A percentile compares a stretch with the other conserved stretches of the same genome.
Evolutionary conservation across 2,113 vertebrate species (phyloP).

Genomic region (Kryptolebias marmoratus): DNA sequence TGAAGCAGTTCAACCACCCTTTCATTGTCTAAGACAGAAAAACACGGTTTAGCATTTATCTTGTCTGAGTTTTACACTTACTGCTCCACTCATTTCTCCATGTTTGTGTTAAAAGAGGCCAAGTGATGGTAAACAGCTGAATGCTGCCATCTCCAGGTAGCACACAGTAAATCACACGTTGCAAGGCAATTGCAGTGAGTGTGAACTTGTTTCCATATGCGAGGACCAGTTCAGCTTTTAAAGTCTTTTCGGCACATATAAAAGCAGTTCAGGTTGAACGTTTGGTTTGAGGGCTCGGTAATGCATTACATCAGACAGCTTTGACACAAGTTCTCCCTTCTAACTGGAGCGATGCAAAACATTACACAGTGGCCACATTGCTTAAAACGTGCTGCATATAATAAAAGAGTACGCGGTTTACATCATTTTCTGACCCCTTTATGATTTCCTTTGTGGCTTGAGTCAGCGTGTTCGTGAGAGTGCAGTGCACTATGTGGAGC

Average conservation of each 20-base stretch:
- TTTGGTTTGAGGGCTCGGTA: background rate
- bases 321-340: constrained; percentile 7
- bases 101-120: background rate
- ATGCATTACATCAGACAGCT: background rate
- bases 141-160: too few relatives aligned
- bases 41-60: constrained; percentile 1
- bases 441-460: constrained; percentile 36
- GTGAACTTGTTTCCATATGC: background rate
- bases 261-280: background rate
- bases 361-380: constrained; percentile 25
- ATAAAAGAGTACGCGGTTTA: constrained; percentile 29
- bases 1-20: constrained; percentile 92
- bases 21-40: constrained; percentile 88
- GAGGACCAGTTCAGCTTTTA: background rate
- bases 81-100: background rate
- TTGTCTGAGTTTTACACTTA: constrained; percentile 10
- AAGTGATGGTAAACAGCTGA: too few relatives aligned
- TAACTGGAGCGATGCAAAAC: constrained; percentile 19
- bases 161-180: constrained; percentile 48
- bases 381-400: constrained; percentile 28
- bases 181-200: background rate
- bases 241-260: background rate
- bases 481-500: constrained; percentile 16
- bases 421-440: constrained; percentile 37
- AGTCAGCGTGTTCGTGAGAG: constrained; percentile 48